Base-by-base conservation (phyloP, 2,113 vertebrate species). In the Podarcis cretensis region DNA sequence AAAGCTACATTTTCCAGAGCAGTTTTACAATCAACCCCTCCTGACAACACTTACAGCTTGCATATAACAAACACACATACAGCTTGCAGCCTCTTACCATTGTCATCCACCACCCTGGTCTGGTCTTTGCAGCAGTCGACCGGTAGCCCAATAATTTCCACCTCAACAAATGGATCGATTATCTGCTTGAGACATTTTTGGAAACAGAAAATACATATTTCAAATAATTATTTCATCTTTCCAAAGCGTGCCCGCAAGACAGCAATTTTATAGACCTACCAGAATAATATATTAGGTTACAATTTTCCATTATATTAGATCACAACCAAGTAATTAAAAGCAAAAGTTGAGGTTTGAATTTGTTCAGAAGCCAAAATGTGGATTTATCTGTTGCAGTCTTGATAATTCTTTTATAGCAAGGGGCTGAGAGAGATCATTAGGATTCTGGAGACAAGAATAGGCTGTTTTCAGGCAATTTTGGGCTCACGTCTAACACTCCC, bases 151-250 rank as follows among this genome's bases (percentile, higher is more conserved):
- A 99, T 99, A 90, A 99, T 98, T 97, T 99, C 99, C 95, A 99
- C 98, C 95, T 99, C 99, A 21, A 99, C 99, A 89, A 99, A 99
- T 21, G 99, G 99, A 96, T 99, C 99, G 73, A 99, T 99, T 92
- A 99, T 99, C 99, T 99, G 93, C 71, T 91, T 79, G 82, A 87
- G 2, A 85, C 92, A 95, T 92, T 87, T 2, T 32, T 37, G 91
- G 73, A 30, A 91, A 0, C 23, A 89, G 30, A 87, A 81, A 95
- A 89, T 57, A 0, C 66, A 87, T 0, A 1, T 81, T 66, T 90
- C 9, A 83, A 83, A 48, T 3, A 2, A 83, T 82, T 2, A 57
- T 78, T 10, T 80, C 0, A 23, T 81, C 18, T 75, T n/a, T 23
- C 27, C 37, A n/a, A 73, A 20, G 48, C 40, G 8, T 9, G 40